Evolutionary conservation across 1,140 invertebrate species (phyloP), one percentile per base, ranked within the genome.

Genomic region (Goniozus legneri): DNA sequence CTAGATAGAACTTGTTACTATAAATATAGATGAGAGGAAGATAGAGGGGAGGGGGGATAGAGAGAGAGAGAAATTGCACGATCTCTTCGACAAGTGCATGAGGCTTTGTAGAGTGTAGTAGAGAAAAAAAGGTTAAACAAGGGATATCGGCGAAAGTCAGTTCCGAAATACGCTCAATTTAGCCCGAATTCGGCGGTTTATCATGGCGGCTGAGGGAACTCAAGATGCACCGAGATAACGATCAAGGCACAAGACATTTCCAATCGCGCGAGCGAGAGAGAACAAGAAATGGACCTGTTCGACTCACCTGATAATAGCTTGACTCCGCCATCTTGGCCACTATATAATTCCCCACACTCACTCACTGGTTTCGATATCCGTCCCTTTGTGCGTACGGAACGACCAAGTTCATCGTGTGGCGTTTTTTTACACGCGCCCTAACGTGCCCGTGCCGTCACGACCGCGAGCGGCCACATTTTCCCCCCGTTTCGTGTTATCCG

Each of bases 301-400:
- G 30, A 71, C 78, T 77, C 75, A 79, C 78, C 78, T 80, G 78
- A 77, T 80, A 80, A 77, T 79, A 79, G 64, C 72, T 75, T 45
- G 77, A 79, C 67, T 80, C 78, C 71, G 78, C 78, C 78, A 80
- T 80, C 65, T 80, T 80, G 77, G 65, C 62, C 63, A 44, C 58
- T 56, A 42, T 32, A 10, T 22, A 52, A 33, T 52, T 56, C 50
- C 56, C 56, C 13, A 37, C 60, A 56, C 48, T 58, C 47, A 64
- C 57, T 52, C 58, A 63, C 58, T 58, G 65, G 61, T 71, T 68
- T 69, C 69, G n/a, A n/a, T 69, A 69, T 65, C 66, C 58, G 62
- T 69, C 60, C n/a, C 62, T 67, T 70, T 65, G 65, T 65, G 61
- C 50, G n/a, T n/a, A 65, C 57, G 48, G 49, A 50, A 58, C 52